Evolutionary conservation across 2,888 invertebrate species (phyloP).

Genomic region (Athrips mouffetella): DNA sequence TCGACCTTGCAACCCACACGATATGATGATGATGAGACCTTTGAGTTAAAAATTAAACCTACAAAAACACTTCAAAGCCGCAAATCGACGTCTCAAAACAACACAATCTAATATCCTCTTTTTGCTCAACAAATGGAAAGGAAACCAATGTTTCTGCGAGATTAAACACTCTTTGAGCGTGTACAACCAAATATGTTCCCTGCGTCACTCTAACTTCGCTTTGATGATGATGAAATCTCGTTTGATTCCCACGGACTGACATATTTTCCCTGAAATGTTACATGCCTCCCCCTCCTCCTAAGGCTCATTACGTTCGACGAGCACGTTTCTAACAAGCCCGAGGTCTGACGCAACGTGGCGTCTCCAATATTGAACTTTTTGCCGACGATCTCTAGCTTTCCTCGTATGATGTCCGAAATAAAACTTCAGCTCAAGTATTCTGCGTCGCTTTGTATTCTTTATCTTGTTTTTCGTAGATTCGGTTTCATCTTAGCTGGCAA

Average conservation of each 20-base stretch:
- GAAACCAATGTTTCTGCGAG: slow-evolving; percentile 3
- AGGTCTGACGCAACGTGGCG: slow-evolving; percentile 28
- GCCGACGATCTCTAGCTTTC: slow-evolving; percentile 9
- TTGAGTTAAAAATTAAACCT: no score
- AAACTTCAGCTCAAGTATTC: slow-evolving; percentile 7
- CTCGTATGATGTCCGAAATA: slow-evolving; percentile 12
- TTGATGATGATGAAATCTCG: slow-evolving; percentile 15
- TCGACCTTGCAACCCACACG: no score
- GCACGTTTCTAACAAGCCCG: slow-evolving; percentile 45
- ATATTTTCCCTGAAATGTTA: slow-evolving; percentile 8
- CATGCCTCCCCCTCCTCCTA: slow-evolving; percentile 19
- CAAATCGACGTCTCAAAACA: neutral
- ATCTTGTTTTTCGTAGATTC: no score
- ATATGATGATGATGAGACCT: no score
- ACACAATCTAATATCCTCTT: neutral
- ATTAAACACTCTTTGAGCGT: slow-evolving; percentile 6
- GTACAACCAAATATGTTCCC: slow-evolving; percentile 1
- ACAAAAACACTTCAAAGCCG: neutral
- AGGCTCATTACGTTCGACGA: slow-evolving; percentile 33
- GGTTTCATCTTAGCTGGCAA: no score
- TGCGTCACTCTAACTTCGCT: slow-evolving; percentile 1
- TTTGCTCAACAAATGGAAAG: neutral
- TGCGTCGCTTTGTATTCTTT: neutral
- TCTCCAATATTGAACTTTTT: slow-evolving; percentile 27
- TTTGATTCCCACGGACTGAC: slow-evolving; percentile 14